phyloP scores from a whole-genome alignment of 2,888 invertebrate species.

The Tenodera sinensis region DNA sequence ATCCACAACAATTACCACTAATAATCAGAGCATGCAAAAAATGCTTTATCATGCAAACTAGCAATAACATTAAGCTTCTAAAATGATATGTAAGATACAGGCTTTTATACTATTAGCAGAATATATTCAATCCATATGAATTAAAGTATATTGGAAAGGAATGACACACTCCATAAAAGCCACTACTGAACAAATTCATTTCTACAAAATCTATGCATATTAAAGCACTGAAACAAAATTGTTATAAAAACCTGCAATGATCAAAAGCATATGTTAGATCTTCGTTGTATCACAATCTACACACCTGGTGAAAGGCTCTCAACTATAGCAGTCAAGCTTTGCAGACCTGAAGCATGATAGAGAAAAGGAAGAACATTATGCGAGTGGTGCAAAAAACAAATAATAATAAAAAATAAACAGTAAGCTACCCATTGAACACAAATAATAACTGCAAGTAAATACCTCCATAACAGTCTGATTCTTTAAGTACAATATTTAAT shows the following conservation, averaged over 20 bases:
- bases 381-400: background rate
- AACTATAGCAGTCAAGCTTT: conserved; percentile 45
- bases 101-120: too few species aligned
- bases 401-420: background rate
- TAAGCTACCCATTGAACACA: background rate
- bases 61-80: too few species aligned
- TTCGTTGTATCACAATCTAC: conserved; percentile 33
- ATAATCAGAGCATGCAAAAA: too few species aligned
- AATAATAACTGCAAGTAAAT: background rate
- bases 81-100: too few species aligned
- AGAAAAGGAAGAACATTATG: background rate
- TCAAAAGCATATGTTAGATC: background rate
- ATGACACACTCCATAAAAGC: too few species aligned
- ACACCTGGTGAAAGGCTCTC: conserved; percentile 54
- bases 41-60: too few species aligned
- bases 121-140: too few species aligned
- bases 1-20: too few species aligned
- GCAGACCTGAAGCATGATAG: conserved; percentile 46
- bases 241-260: background rate
- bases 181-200: too few species aligned
- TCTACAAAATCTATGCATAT: background rate
- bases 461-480: background rate
- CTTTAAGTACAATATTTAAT: background rate
- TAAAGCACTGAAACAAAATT: background rate
- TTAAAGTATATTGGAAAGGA: too few species aligned